These are phyloP conservation scores for Aurelia sp. DNA, from an alignment of 30 jellyfish, hydroid and myxozoan genomes.

Conservation along the genomic window DNA sequence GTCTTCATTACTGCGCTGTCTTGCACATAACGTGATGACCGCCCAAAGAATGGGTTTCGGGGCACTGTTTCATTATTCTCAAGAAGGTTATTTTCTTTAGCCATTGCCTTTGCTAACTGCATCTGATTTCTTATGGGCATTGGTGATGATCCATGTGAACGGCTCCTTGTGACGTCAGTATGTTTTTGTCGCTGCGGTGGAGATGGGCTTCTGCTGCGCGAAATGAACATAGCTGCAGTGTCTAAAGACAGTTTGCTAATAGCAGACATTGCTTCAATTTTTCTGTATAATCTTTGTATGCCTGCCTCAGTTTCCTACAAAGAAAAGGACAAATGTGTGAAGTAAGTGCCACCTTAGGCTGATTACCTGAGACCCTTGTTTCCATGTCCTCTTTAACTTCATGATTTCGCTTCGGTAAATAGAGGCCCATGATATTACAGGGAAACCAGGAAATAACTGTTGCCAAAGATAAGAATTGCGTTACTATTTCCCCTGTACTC, in stretches of 20 bases:
- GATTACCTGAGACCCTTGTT: neutral
- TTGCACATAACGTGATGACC: slow-evolving; percentile 15
- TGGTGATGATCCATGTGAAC: slow-evolving; percentile 67
- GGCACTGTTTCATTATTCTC: neutral
- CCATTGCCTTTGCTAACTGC: slow-evolving; percentile 23
- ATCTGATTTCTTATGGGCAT: slow-evolving; percentile 39
- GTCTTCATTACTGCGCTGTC: neutral
- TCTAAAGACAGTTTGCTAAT: slow-evolving; percentile 41
- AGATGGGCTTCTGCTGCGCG: slow-evolving; percentile 19
- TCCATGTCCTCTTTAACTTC: neutral
- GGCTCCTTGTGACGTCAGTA: slow-evolving; percentile 43
- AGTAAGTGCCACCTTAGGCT: too few relatives aligned
- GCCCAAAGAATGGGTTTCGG: slow-evolving; percentile 27
- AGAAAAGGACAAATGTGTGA: too few relatives aligned
- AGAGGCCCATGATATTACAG: too few relatives aligned
- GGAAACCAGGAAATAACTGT: too few relatives aligned
- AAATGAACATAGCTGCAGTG: slow-evolving; percentile 15
- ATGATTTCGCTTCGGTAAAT: neutral
- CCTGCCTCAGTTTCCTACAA: too few relatives aligned
- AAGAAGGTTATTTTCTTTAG: slow-evolving; percentile 13
- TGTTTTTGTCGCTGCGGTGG: slow-evolving; percentile 31
- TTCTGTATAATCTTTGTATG: too few relatives aligned
- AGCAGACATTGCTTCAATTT: slow-evolving; percentile 25
- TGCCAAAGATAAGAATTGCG: too few relatives aligned
- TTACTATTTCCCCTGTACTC: too few relatives aligned